A percentile compares a stretch with the other conserved stretches of the same genome.
Evolutionary conservation across 2,888 invertebrate species (phyloP).

Genomic region (Synergus laeviventris): DNA sequence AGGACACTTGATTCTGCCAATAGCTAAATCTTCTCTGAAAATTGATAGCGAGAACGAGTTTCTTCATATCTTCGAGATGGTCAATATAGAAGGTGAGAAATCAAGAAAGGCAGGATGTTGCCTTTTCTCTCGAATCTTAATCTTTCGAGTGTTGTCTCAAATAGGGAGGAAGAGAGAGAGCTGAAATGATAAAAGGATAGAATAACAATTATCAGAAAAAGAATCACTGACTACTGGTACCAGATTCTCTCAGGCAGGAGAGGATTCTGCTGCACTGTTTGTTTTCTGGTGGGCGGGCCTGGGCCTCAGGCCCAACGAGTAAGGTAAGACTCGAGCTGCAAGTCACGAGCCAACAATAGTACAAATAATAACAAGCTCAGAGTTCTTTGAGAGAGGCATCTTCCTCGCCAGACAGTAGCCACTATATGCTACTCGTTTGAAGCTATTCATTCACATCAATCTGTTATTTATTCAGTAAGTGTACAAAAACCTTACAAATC

Average conservation of each 20-base stretch:
- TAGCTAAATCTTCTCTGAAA: constrained; percentile 24
- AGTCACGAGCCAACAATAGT: constrained; percentile 75
- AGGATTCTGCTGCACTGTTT: constrained; percentile 62
- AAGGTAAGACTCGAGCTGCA: constrained; percentile 66
- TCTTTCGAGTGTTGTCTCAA: constrained; percentile 53
- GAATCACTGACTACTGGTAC: constrained; percentile 45
- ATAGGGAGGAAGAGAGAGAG: constrained; percentile 43
- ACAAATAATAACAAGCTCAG: constrained; percentile 74
- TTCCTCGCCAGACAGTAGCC: constrained; percentile 65
- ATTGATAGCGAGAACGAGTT: constrained; percentile 19
- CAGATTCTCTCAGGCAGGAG: constrained; percentile 34
- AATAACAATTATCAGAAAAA: constrained; percentile 43
- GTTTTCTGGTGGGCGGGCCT: constrained; percentile 70
- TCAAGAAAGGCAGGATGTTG: constrained; percentile 46
- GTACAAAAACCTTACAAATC: no score
- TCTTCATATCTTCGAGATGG: background rate
- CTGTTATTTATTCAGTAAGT: constrained; percentile 26
- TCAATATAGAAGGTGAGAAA: background rate
- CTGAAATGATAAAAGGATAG: background rate
- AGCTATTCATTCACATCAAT: constrained; percentile 59
- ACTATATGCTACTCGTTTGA: constrained; percentile 62
- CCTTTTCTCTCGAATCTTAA: constrained; percentile 55
- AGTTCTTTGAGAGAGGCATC: constrained; percentile 61
- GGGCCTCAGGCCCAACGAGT: constrained; percentile 51
- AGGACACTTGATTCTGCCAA: constrained; percentile 35